These are phyloP conservation scores for Polydrusus pterygomalis DNA, from an alignment of 2,888 invertebrate genomes.

Conservation along the genomic window DNA sequence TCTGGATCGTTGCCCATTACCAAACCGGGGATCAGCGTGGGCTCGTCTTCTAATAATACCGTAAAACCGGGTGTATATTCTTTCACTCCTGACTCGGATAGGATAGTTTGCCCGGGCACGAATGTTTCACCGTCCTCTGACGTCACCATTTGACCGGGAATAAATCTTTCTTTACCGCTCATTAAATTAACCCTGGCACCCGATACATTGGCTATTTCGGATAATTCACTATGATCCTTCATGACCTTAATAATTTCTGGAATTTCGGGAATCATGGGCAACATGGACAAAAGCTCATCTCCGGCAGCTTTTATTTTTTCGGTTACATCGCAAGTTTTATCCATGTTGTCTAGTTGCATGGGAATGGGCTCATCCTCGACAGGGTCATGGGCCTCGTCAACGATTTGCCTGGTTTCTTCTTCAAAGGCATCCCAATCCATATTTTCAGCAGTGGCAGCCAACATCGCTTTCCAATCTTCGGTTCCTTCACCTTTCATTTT, in stretches of 20 bases:
- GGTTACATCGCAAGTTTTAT: conserved; percentile 77
- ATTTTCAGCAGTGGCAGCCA: conserved; percentile 65
- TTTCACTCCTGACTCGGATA: conserved; percentile 81
- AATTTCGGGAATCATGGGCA: conserved; percentile 79
- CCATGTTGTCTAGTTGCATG: conserved; percentile 73
- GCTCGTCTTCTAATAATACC: conserved; percentile 84
- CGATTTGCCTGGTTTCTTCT: conserved; percentile 68
- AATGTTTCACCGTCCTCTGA: conserved; percentile 73
- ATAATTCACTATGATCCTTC: conserved; percentile 76
- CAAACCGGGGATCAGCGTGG: conserved; percentile 87
- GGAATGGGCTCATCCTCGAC: conserved; percentile 73
- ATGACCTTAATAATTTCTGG: conserved; percentile 77
- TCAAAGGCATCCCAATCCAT: conserved; percentile 70
- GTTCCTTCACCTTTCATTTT: conserved; percentile 67
- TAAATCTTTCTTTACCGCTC: conserved; percentile 80
- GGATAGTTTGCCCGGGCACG: conserved; percentile 84
- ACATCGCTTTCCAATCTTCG: conserved; percentile 68
- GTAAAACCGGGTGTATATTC: conserved; percentile 87
- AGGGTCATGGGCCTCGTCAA: conserved; percentile 66
- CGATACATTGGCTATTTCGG: conserved; percentile 77
- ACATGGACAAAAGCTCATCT: conserved; percentile 73
- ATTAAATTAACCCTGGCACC: conserved; percentile 74
- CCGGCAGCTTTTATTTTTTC: conserved; percentile 76
- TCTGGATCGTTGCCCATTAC: conserved; percentile 79
- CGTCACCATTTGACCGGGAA: conserved; percentile 85